Base-by-base conservation (phyloP, 2,888 invertebrate species). In the Rhingia rostrata region DNA sequence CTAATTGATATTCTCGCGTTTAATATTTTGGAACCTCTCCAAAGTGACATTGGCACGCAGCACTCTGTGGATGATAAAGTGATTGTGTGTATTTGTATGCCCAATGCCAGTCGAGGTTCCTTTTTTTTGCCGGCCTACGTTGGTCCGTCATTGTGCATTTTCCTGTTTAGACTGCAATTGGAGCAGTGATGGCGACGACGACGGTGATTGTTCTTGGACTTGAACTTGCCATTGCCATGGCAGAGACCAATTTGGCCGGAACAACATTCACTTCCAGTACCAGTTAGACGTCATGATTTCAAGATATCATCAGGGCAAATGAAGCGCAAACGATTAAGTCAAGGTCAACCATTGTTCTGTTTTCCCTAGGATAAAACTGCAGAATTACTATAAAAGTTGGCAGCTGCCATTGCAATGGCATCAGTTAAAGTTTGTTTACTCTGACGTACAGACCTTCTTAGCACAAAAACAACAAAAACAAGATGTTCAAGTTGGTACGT, bases 391-490 rank as follows among this genome's bases (percentile, higher is more conserved):
- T 82, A 82, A 64, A 82, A 82, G 77, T 30, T 60, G 47, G 64
- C 35, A 14, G 0, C 14, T 9, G 6, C 12, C 9, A n/a, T 0
- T 14, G 39, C n/a, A 53, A 32, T 32, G 60, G 63, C 37, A 82
- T 82, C 81, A 82, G 81, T 82, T 77, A 77, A 64, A 82, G 81
- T 82, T 82, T 82, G 77, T 39, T 64, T 70, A 64, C 51, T 64
- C 45, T 35, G 41, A 70, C 70, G 81, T 82, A 82, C 81, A 82
- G 81, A 82, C 81, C 81, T n/a, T 32, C 81, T 82, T 82, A 77
- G 45, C 77, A 30, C 51, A 61, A 77, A 4, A 41, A 33, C 58
- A 22, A 51, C 10, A 63, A 51, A 67, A 39, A 43, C 51, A 82
- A 70, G 43, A 77, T 77, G 77, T 79, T 79, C 66, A 79, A 79